These are phyloP conservation scores for Acanthopagrus latus DNA, from an alignment of 2,797 vertebrate species.

Conservation along the genomic window DNA sequence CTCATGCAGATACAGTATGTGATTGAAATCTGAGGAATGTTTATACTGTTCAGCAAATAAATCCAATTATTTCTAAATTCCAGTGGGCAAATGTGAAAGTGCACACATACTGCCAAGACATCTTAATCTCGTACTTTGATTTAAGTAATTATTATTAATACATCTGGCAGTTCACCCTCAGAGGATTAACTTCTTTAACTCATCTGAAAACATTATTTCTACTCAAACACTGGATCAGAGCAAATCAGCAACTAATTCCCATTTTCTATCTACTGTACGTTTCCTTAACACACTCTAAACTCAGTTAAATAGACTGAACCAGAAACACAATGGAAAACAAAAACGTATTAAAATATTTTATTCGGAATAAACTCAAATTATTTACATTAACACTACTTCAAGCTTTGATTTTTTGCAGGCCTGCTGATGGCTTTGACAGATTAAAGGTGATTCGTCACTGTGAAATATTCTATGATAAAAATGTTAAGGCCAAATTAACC, in stretches of 20 bases:
- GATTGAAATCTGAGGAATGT: background rate
- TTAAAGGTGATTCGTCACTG: slow-evolving; percentile 11
- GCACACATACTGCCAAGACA: background rate
- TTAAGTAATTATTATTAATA: slow-evolving; percentile 27
- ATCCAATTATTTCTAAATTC: background rate
- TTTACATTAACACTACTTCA: slow-evolving; percentile 54
- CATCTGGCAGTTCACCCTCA: slow-evolving; percentile 1
- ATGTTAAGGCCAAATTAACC: background rate
- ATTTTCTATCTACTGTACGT: slow-evolving; percentile 17
- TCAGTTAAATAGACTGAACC: background rate
- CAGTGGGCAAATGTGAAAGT: background rate
- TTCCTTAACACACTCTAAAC: background rate
- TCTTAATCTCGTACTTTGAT: background rate
- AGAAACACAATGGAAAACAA: background rate
- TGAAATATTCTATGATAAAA: slow-evolving; percentile 8
- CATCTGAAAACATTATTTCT: slow-evolving; percentile 4
- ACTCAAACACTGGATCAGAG: slow-evolving; percentile 20
- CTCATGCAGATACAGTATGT: background rate
- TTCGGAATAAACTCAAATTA: slow-evolving; percentile 53
- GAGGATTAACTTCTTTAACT: slow-evolving; percentile 30
- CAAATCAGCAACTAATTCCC: slow-evolving; percentile 25
- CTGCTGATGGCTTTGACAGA: slow-evolving; percentile 17
- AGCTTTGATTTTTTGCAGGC: slow-evolving; percentile 2
- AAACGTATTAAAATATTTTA: slow-evolving; percentile 59
- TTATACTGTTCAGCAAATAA: background rate